These are phyloP conservation scores for Spilosoma lubricipeda DNA, from an alignment of 2,888 invertebrate genomes.

Conservation along the genomic window DNA sequence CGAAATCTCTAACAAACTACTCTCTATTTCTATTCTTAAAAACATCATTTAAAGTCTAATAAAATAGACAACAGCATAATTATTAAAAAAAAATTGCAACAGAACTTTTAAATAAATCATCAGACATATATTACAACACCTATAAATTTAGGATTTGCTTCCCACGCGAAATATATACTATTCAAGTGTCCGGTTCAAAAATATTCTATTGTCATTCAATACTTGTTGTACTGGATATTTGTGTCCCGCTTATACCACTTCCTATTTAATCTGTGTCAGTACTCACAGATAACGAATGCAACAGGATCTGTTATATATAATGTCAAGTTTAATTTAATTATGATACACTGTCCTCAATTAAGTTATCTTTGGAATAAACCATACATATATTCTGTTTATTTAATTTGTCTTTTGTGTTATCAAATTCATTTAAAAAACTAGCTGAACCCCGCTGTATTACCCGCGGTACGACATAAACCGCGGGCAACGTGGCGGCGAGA, in stretches of 20 bases:
- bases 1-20: not conserved
- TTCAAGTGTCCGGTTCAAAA: slow-evolving; percentile 36
- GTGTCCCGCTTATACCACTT: slow-evolving; percentile 52
- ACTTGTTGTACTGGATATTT: slow-evolving; percentile 39
- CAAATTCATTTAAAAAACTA: not conserved
- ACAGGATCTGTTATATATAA: slow-evolving; percentile 46
- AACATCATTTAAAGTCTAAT: not conserved
- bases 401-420: not conserved
- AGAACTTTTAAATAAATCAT: not conserved
- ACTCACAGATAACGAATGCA: slow-evolving; percentile 45
- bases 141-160: not conserved
- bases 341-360: not conserved
- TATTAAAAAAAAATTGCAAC: not conserved
- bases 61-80: not conserved
- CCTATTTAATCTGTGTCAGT: slow-evolving; percentile 50
- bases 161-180: slow-evolving; percentile 41
- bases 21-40: not conserved
- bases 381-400: not conserved
- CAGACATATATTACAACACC: no score
- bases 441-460: no score
- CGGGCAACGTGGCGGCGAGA: no score
- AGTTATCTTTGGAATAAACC: not conserved
- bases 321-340: slow-evolving; percentile 39
- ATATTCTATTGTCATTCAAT: slow-evolving; percentile 37
- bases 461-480: no score